phyloP scores from a whole-genome alignment of 2,888 invertebrate genomes.

The Andrena bucephala region DNA sequence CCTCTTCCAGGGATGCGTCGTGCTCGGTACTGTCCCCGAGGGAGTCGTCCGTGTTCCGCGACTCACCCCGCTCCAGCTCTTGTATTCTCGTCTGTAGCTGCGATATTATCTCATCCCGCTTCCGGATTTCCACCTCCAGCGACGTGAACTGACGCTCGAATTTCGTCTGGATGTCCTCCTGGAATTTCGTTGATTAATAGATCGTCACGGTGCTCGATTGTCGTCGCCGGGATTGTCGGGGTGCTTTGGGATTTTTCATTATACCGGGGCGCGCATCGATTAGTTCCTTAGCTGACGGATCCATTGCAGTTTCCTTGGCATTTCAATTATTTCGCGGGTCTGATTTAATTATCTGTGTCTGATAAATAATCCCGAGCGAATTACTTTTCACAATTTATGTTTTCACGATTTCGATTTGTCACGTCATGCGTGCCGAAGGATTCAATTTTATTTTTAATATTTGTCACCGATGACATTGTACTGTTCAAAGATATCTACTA shows the following conservation, averaged over 20 bases:
- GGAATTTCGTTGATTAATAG: slow-evolving; percentile 44
- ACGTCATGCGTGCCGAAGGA: too few species aligned
- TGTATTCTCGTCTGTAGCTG: slow-evolving; percentile 91
- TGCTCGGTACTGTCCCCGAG: slow-evolving; percentile 80
- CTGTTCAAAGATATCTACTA: too few species aligned
- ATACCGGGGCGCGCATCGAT: neutral
- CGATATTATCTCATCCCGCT: slow-evolving; percentile 92
- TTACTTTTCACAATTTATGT: too few species aligned
- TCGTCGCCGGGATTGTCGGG: too few species aligned
- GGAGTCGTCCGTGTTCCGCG: slow-evolving; percentile 63
- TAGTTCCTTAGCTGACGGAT: too few species aligned
- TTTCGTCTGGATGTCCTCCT: slow-evolving; percentile 86
- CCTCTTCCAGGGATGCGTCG: slow-evolving; percentile 82
- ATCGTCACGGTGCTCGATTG: neutral
- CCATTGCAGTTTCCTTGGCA: too few species aligned
- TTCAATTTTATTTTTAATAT: too few species aligned
- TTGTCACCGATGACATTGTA: too few species aligned
- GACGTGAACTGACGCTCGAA: slow-evolving; percentile 88
- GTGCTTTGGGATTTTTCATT: neutral
- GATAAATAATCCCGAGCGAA: too few species aligned
- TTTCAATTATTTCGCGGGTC: too few species aligned
- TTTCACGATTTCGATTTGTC: too few species aligned
- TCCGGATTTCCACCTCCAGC: slow-evolving; percentile 92
- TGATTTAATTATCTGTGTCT: too few species aligned
- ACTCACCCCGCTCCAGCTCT: slow-evolving; percentile 87